Base-by-base conservation (phyloP, 2,113 vertebrate genomes). In the Plecotus auritus region DNA sequence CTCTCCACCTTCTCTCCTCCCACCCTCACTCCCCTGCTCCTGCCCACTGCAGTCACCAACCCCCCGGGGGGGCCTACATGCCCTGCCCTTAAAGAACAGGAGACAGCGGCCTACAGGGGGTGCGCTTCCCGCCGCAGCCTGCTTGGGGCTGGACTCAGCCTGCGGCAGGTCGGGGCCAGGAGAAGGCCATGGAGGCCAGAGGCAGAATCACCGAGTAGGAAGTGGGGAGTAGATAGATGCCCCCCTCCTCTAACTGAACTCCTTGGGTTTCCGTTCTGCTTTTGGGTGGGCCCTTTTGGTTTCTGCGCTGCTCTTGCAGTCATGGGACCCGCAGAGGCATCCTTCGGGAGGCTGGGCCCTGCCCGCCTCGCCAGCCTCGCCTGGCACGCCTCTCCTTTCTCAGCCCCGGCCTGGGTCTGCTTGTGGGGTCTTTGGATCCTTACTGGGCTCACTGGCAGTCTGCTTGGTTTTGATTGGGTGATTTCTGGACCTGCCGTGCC, bases 321-420 rank as follows among this genome's bases (percentile, higher is more conserved):
- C 17, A 20, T 1, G 4, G 14, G 45, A 14, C 45, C 14, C 2
- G 4, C 14, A 4, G 59, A 32, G 26, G 9, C 0, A 0, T 8
- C 11, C 2, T 8, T 51, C 35, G 32, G 14, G 49, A 40, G 54
- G 12, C 1, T 7, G 18, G 59, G 35, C 32, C 64, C 22, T 0
- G 4, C 9, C 66, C 5, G 5, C 26, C 35, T 28, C 5, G 12
- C 17, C 0, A 0, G 0, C 28, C 61, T 64, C 61, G 28, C 28
- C 61, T 12, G 28, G 2, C 32, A 26, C 0, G 0, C 49, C 45
- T 69, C 20, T 1, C 42, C 81, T 61, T 49, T 66, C 77, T 45
- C 18, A 17, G 26, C 40, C 61, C 4, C 37, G 18, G 16, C 49
- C 59, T 26, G 59, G 23, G 59, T 9, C 51, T 47, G 30, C 32